Evolutionary conservation across 1,140 invertebrate species (phyloP).

Genomic region (Leptopilina boulardi): DNA sequence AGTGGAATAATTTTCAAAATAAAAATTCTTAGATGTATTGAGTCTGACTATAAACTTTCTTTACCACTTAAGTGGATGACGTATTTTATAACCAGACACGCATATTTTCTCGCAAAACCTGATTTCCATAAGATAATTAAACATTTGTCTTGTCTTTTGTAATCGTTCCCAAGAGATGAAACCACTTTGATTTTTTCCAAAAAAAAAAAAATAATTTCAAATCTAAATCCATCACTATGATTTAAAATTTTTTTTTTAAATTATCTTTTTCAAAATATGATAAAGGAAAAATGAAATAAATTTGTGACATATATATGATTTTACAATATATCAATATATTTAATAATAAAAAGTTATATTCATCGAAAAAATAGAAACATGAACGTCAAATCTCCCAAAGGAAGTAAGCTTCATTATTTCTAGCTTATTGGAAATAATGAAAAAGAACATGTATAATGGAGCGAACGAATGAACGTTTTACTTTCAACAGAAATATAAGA

Average conservation of each 20-base stretch:
- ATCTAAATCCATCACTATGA: neutral
- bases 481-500: neutral
- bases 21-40: constrained; percentile 19
- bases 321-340: no score
- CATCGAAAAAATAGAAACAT: neutral
- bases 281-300: no score
- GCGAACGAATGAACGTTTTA: neutral
- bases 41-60: constrained; percentile 4
- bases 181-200: neutral
- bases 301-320: no score
- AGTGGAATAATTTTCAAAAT: no score
- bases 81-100: constrained; percentile 8
- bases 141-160: constrained; percentile 8
- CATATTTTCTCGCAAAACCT: constrained; percentile 1
- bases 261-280: no score
- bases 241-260: no score
- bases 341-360: neutral
- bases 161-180: neutral
- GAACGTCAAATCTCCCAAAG: neutral
- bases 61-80: constrained; percentile 32
- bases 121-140: constrained; percentile 30
- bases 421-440: neutral
- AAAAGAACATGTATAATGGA: neutral
- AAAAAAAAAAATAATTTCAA: neutral
- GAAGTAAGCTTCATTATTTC: neutral